Percentiles rank a stretch among this genome's conserved stretches.
Evolutionary conservation across 2,888 invertebrate species (phyloP).

Genomic region (Scotopteryx bipunctaria): DNA sequence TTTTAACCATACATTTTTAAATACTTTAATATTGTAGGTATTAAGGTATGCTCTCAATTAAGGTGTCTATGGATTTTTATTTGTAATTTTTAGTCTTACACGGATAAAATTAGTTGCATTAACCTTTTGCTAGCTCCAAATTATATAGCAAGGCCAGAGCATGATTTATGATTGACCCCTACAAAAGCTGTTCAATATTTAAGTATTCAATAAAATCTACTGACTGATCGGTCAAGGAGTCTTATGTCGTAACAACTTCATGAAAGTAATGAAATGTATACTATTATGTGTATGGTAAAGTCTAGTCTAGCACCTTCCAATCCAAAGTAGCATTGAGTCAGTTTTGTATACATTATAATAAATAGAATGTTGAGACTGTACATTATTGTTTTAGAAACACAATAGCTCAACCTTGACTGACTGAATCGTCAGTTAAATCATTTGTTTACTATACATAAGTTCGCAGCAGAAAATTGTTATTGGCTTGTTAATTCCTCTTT

Average conservation of each 20-base stretch:
- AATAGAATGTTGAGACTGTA: conserved; percentile 29
- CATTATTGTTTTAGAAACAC: conserved; percentile 41
- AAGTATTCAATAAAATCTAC: conserved; percentile 44
- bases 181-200: conserved; percentile 38
- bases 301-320: conserved; percentile 4
- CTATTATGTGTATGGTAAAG: conserved; percentile 1
- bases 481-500: conserved; percentile 37
- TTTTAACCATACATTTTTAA: no score
- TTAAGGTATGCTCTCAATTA: no score
- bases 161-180: conserved; percentile 52
- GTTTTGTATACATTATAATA: conserved; percentile 20
- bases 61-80: no score
- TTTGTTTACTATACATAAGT: conserved; percentile 42
- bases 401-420: conserved; percentile 54
- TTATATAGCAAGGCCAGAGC: conserved; percentile 47
- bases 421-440: conserved; percentile 46
- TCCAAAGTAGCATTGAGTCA: conserved; percentile 16
- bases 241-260: conserved; percentile 41
- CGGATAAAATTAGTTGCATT: no score
- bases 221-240: conserved; percentile 52
- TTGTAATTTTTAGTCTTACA: no score
- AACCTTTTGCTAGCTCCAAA: conserved; percentile 24
- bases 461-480: conserved; percentile 41
- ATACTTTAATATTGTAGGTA: no score
- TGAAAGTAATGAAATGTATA: conserved; percentile 14